phyloP scores from a whole-genome alignment of 2,797 vertebrate species.

The Thaleichthys pacificus region DNA sequence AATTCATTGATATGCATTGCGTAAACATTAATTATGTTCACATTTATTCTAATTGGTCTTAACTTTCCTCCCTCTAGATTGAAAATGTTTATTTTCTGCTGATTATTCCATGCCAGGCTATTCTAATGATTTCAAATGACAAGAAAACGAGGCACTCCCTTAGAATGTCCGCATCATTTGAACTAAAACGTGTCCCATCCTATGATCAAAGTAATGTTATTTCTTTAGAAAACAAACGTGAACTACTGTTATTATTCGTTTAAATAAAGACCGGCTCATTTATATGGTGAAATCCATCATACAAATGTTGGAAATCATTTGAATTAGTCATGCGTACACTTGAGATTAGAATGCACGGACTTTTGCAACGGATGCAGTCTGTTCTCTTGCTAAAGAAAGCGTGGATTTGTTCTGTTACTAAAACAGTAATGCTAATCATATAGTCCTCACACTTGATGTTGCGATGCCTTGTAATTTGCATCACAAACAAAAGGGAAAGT shows the following conservation, averaged over 20 bases:
- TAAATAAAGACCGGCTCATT: background rate
- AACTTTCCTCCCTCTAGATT: slow-evolving; percentile 50
- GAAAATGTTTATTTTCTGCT: slow-evolving; percentile 49
- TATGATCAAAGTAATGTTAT: background rate
- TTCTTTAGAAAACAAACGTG: slow-evolving; percentile 12
- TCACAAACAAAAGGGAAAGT: background rate
- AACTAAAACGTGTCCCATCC: slow-evolving; percentile 39
- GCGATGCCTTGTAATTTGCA: no score
- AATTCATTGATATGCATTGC: slow-evolving; percentile 58
- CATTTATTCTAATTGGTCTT: slow-evolving; percentile 69
- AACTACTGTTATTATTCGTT: background rate
- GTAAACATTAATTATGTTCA: slow-evolving; percentile 68
- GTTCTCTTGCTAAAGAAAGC: slow-evolving; percentile 16
- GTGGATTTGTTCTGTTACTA: slow-evolving; percentile 28
- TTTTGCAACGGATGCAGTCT: no score
- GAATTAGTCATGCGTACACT: background rate
- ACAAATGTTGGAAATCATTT: background rate
- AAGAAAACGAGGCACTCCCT: slow-evolving; percentile 46
- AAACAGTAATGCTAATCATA: slow-evolving; percentile 17
- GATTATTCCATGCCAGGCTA: slow-evolving; percentile 52
- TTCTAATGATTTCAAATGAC: slow-evolving; percentile 49
- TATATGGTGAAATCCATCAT: background rate
- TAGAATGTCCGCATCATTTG: slow-evolving; percentile 56
- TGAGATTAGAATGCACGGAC: no score
- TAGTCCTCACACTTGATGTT: no score